These are phyloP conservation scores for Sminthurinus aureus DNA, from an alignment of 2,888 invertebrate species.

Conservation along the genomic window DNA sequence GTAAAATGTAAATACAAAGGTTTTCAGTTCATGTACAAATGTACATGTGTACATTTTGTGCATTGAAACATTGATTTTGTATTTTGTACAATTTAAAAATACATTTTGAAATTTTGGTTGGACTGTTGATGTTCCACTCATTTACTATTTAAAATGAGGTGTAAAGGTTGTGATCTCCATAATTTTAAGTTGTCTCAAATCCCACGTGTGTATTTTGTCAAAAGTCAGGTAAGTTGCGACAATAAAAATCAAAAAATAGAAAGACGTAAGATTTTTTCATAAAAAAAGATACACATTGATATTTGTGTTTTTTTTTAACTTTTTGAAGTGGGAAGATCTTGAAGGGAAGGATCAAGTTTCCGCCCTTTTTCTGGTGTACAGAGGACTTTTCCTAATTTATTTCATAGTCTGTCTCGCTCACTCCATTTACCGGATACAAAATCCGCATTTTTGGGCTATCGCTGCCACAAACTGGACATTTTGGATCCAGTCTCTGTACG, in stretches of 20 bases:
- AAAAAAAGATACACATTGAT: background rate
- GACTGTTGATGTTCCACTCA: too few relatives aligned
- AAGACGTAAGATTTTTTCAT: background rate
- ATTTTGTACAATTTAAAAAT: too few relatives aligned
- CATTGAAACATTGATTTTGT: too few relatives aligned
- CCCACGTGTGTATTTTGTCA: conserved; percentile 25
- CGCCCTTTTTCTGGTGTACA: conserved; percentile 13
- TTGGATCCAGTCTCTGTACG: conserved; percentile 23
- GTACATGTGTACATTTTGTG: too few relatives aligned
- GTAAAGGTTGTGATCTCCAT: too few relatives aligned
- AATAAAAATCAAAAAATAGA: too few relatives aligned
- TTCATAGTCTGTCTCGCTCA: conserved; percentile 19
- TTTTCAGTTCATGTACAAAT: too few relatives aligned
- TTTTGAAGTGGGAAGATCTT: conserved; percentile 38
- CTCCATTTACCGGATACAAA: background rate
- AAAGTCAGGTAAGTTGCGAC: conserved; percentile 33
- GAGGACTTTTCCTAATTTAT: conserved; percentile 20
- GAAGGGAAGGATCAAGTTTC: conserved; percentile 26
- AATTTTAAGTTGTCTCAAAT: conserved; percentile 29
- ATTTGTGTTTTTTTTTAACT: background rate
- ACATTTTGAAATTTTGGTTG: too few relatives aligned
- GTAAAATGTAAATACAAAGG: too few relatives aligned
- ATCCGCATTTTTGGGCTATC: background rate
- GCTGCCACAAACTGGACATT: conserved; percentile 33
- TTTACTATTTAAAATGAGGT: too few relatives aligned